Percentiles rank a stretch among this genome's conserved stretches.
Conservation (phyloP, 53 echinoderm and acorn worm species). For the Holothuria leucospilota region DNA sequence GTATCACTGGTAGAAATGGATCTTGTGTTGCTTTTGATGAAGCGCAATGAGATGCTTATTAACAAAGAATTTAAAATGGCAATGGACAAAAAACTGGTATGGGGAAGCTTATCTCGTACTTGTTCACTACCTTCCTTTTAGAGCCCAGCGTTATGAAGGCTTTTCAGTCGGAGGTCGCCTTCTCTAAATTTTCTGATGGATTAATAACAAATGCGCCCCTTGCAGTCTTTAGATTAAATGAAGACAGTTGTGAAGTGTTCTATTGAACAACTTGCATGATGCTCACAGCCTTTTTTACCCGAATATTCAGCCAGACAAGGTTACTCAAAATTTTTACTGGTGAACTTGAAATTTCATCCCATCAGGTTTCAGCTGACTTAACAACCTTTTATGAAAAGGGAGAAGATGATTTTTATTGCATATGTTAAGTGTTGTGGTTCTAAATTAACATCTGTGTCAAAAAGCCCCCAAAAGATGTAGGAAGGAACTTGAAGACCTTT, state of each 20-base stretch:
- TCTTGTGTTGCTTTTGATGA: too few relatives aligned
- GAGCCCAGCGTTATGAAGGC: not conserved
- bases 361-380: not conserved
- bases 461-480: not conserved
- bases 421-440: conserved; percentile 17
- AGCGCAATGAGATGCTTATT: too few relatives aligned
- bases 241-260: not conserved
- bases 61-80: too few relatives aligned
- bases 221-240: not conserved
- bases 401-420: conserved; percentile 19
- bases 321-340: conserved; percentile 32
- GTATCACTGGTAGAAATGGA: conserved; percentile 57
- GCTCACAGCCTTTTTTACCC: not conserved
- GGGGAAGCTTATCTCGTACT: conserved; percentile 17
- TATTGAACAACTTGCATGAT: not conserved
- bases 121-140: conserved; percentile 4
- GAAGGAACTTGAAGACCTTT: conserved; percentile 34
- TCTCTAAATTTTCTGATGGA: not conserved
- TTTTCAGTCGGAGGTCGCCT: not conserved
- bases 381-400: conserved; percentile 16
- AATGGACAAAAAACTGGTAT: conserved; percentile 16
- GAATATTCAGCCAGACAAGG: not conserved
- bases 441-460: conserved; percentile 4
- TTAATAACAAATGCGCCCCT: not conserved
- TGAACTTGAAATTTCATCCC: conserved; percentile 17